These are phyloP conservation scores for Noctilio leporinus DNA, from an alignment of 2,113 vertebrate genomes.

Conservation along the genomic window DNA sequence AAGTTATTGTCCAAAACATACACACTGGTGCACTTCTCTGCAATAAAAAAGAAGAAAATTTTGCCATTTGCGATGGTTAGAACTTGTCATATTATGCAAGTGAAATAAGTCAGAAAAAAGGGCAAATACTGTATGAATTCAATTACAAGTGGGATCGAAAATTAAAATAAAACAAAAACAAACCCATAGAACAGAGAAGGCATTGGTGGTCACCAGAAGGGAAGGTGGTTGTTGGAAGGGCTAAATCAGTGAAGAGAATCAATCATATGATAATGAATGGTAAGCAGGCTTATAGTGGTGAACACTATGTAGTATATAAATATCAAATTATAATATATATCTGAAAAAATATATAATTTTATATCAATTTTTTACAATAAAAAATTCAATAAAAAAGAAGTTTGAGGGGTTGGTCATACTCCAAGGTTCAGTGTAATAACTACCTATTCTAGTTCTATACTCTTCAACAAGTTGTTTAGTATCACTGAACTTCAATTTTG, in stretches of 20 bases:
- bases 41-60: too few relatives aligned
- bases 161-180: too few relatives aligned
- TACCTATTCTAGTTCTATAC: neutral
- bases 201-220: neutral
- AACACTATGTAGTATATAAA: neutral
- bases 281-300: neutral
- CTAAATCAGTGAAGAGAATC: neutral
- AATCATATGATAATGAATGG: neutral
- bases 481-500: neutral
- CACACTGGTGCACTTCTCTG: too few relatives aligned
- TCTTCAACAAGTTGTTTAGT: neutral
- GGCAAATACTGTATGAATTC: too few relatives aligned
- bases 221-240: neutral
- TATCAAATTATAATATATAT: neutral
- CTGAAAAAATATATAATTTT: neutral
- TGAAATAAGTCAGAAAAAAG: too few relatives aligned
- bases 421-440: neutral
- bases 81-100: too few relatives aligned
- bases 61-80: too few relatives aligned
- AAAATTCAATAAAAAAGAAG: neutral
- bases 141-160: too few relatives aligned
- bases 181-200: too few relatives aligned
- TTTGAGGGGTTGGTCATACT: neutral
- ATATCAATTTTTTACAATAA: neutral
- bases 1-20: neutral